phyloP scores from a whole-genome alignment of 1,140 invertebrate genomes.

The Drosophila leontia region DNA sequence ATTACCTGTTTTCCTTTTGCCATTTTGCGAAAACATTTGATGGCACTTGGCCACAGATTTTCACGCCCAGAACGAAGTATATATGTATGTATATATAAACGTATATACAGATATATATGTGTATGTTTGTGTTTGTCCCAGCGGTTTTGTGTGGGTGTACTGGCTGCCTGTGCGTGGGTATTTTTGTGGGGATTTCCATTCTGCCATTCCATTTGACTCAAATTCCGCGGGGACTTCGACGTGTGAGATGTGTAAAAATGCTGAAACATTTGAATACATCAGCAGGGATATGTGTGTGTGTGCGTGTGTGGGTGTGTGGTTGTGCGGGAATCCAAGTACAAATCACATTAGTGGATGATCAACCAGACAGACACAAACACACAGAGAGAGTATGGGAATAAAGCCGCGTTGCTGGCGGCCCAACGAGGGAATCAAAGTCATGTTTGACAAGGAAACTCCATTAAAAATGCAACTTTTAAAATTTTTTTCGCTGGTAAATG shows the following conservation, averaged over 20 bases:
- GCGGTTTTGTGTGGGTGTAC: constrained; percentile 3
- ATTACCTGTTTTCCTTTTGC: constrained; percentile 26
- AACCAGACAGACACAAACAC: constrained; percentile 1
- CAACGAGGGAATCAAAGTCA: constrained; percentile 58
- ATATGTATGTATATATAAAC: too few species aligned
- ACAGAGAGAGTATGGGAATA: background rate
- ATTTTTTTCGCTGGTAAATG: constrained; percentile 53
- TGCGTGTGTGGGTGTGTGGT: background rate
- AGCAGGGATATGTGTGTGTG: constrained; percentile 2
- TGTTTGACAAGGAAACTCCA: constrained; percentile 78
- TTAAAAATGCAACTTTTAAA: constrained; percentile 81
- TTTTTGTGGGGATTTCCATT: constrained; percentile 24
- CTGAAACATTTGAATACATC: constrained; percentile 53
- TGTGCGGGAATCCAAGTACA: constrained; percentile 59
- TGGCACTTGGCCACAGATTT: constrained; percentile 40
- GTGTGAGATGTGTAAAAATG: constrained; percentile 54
- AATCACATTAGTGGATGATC: constrained; percentile 79
- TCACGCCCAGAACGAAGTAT: constrained; percentile 13
- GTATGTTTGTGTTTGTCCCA: background rate
- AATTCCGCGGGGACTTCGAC: constrained; percentile 37
- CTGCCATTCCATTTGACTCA: constrained; percentile 27
- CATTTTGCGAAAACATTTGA: constrained; percentile 25
- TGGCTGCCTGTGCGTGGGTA: constrained; percentile 17
- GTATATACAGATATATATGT: background rate
- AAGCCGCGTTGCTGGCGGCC: constrained; percentile 18